These are phyloP conservation scores for Lutraria lutraria DNA, from an alignment of 2,888 invertebrate genomes.

Conservation along the genomic window DNA sequence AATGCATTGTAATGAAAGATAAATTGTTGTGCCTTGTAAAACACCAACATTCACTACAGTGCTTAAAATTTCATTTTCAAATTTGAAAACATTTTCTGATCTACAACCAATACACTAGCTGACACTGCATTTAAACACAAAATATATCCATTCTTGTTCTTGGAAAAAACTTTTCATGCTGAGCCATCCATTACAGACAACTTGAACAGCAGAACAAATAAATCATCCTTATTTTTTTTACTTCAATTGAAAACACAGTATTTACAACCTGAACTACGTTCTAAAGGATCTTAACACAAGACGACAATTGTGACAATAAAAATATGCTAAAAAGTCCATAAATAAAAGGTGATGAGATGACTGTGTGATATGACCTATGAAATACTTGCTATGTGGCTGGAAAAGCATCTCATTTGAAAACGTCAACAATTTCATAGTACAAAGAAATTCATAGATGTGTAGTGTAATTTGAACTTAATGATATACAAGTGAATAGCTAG, in stretches of 20 bases:
- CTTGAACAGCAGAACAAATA: too few species aligned
- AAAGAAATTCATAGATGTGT: constrained; percentile 12
- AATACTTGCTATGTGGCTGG: neutral
- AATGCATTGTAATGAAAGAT: neutral
- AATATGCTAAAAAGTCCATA: constrained; percentile 12
- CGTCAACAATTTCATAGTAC: constrained; percentile 7
- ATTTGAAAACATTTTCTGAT: neutral
- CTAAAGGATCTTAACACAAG: neutral
- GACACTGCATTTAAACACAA: too few species aligned
- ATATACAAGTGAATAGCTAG: neutral
- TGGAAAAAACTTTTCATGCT: too few species aligned
- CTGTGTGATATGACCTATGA: constrained; percentile 19
- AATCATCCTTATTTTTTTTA: too few species aligned
- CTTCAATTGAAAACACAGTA: too few species aligned
- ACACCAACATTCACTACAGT: neutral
- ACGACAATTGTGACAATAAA: neutral
- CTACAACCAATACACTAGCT: too few species aligned
- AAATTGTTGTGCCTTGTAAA: neutral
- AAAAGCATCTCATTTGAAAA: neutral
- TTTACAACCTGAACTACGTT: neutral
- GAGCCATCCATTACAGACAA: too few species aligned
- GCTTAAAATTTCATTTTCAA: neutral
- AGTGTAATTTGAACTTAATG: neutral
- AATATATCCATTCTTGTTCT: too few species aligned
- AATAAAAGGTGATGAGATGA: constrained; percentile 12